Evolutionary conservation across 2,113 vertebrate species (phyloP).

Genomic region (Oncorhynchus mykiss): DNA sequence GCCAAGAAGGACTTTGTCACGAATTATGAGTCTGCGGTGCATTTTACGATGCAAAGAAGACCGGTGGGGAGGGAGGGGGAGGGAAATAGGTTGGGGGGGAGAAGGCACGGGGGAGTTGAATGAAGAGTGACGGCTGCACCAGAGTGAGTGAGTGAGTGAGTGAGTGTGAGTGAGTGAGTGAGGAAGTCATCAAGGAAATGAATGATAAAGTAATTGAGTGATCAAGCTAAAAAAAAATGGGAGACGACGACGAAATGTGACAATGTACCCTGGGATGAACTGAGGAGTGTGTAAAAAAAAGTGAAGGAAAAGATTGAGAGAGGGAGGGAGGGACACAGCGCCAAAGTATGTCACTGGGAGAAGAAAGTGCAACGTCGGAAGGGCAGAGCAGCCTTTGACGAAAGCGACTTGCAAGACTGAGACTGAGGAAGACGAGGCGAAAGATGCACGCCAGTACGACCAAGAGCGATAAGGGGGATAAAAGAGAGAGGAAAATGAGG

Average conservation of each 20-base stretch:
- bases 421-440: too few relatives aligned
- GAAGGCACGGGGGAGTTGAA: not conserved
- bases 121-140: constrained; percentile 34
- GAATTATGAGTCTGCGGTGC: constrained; percentile 68
- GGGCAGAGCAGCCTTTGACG: too few relatives aligned
- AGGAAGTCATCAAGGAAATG: constrained; percentile 3
- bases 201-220: constrained; percentile 13
- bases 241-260: not conserved
- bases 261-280: not conserved
- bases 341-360: not conserved
- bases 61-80: constrained; percentile 37
- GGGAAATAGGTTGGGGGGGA: constrained; percentile 9
- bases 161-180: constrained; percentile 23
- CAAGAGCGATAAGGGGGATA: not conserved
- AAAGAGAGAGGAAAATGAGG: constrained; percentile 1
- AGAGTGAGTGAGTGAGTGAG: constrained; percentile 29
- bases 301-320: constrained; percentile 12
- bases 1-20: constrained; percentile 79
- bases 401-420: too few relatives aligned
- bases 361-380: not conserved
- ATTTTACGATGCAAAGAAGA: too few relatives aligned
- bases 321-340: not conserved
- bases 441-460: too few relatives aligned
- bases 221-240: not conserved
- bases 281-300: constrained; percentile 18